Evolutionary conservation across 2,113 vertebrate species (phyloP).

Genomic region (Microtus richardsoni): DNA sequence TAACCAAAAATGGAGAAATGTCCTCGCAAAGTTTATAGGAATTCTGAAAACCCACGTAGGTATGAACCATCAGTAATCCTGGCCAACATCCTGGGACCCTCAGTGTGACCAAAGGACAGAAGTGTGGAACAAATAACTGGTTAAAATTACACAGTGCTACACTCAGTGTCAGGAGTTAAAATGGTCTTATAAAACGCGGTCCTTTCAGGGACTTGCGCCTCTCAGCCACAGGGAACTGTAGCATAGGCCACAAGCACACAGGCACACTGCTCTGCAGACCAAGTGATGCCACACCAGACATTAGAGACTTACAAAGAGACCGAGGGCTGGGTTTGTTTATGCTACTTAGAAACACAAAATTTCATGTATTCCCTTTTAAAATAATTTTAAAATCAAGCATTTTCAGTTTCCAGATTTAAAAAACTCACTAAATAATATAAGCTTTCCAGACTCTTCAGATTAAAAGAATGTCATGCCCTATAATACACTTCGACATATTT

Average conservation of each 20-base stretch:
- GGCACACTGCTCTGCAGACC: neutral
- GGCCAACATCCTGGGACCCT: conserved; percentile 30
- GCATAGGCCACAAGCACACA: neutral
- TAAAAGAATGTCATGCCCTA: conserved; percentile 42
- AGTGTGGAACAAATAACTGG: conserved; percentile 18
- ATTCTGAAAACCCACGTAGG: conserved; percentile 34
- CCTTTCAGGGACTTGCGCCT: conserved; percentile 6
- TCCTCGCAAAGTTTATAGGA: conserved; percentile 40
- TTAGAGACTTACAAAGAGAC: conserved; percentile 8
- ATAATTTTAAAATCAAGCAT: conserved; percentile 44
- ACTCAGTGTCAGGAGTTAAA: conserved; percentile 31
- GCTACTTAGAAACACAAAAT: conserved; percentile 40
- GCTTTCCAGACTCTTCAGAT: conserved; percentile 36
- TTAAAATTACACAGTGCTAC: conserved; percentile 43
- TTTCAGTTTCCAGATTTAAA: conserved; percentile 43
- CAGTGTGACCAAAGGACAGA: conserved; percentile 34
- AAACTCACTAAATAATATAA: conserved; percentile 43
- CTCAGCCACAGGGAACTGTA: conserved; percentile 3
- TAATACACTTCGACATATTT: conserved; percentile 21
- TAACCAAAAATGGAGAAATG: conserved; percentile 65
- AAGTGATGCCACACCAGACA: neutral
- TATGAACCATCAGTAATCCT: conserved; percentile 40
- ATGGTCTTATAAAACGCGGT: conserved; percentile 25
- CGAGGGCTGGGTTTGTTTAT: neutral
- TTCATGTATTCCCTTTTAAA: conserved; percentile 37